Conservation (phyloP, 2,113 vertebrate genomes). For the Cairina moschata region DNA sequence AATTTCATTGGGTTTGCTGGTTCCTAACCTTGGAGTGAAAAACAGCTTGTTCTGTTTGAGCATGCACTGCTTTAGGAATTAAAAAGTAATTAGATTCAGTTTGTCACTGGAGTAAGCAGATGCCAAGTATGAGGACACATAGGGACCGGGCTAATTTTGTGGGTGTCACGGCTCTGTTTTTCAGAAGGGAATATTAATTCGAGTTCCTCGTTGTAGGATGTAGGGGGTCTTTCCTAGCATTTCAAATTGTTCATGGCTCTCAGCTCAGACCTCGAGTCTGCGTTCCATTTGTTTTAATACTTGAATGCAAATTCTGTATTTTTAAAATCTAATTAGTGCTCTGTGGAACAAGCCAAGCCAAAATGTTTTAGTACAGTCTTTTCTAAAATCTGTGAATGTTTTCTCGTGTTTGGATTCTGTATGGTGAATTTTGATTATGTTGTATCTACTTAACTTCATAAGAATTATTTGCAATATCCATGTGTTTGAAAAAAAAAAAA, state of each 20-base stretch:
- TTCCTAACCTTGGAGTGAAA: neutral
- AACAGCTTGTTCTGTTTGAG: neutral
- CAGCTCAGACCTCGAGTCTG: neutral
- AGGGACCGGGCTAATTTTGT: neutral
- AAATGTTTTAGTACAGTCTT: neutral
- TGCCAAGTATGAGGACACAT: neutral
- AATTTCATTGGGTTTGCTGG: neutral
- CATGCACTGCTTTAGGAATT: conserved; percentile 1
- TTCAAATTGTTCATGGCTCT: neutral
- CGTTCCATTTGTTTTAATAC: conserved; percentile 18
- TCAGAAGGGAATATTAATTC: neutral
- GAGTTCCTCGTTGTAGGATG: neutral
- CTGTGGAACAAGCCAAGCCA: neutral
- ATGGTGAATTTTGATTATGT: conserved; percentile 12
- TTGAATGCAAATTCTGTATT: neutral
- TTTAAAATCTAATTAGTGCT: neutral
- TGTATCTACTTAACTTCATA: neutral
- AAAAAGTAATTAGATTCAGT: conserved; percentile 12
- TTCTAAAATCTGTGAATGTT: conserved; percentile 9
- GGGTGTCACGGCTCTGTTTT: neutral
- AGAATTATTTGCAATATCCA: neutral
- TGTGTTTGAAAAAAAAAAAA: neutral
- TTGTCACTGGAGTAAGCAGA: conserved; percentile 1
- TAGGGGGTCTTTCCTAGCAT: neutral
- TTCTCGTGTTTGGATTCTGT: conserved; percentile 1